Percentiles rank a stretch among this genome's conserved stretches.
These are phyloP conservation scores for Phenacoccus solenopsis DNA, from an alignment of 1,140 invertebrate genomes.

Conservation along the genomic window DNA sequence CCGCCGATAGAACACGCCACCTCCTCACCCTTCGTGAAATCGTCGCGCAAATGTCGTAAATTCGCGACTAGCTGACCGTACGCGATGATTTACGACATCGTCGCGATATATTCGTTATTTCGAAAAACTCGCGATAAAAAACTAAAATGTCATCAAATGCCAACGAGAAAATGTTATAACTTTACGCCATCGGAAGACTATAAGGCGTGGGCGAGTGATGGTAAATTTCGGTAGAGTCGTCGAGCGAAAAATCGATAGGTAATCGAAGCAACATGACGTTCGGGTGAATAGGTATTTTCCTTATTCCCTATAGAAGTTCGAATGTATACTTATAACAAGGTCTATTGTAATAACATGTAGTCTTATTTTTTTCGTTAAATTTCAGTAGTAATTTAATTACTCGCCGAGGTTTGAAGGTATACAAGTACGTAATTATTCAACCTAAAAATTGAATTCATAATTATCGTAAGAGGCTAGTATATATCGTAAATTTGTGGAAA, in stretches of 20 bases:
- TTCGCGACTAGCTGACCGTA: not conserved
- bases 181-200: not conserved
- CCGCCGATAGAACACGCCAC: not conserved
- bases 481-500: slow-evolving; percentile 15
- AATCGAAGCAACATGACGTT: no score
- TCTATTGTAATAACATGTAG: slow-evolving; percentile 1
- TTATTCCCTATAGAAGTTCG: no score
- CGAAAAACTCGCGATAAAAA: not conserved
- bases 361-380: slow-evolving; percentile 5
- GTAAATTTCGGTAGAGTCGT: not conserved
- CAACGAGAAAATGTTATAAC: not conserved
- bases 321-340: slow-evolving; percentile 10
- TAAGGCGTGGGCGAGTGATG: not conserved
- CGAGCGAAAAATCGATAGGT: no score
- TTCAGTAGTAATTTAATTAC: slow-evolving; percentile 11
- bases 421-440: slow-evolving; percentile 12
- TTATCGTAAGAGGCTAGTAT: slow-evolving; percentile 10
- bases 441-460: slow-evolving; percentile 17
- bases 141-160: not conserved
- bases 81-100: not conserved
- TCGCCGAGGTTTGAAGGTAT: slow-evolving; percentile 7
- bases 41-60: not conserved
- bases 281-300: no score
- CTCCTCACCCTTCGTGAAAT: not conserved
- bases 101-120: not conserved